Evolutionary conservation across 2,113 vertebrate species (phyloP).

Genomic region (Psilopsiagon aymara): DNA sequence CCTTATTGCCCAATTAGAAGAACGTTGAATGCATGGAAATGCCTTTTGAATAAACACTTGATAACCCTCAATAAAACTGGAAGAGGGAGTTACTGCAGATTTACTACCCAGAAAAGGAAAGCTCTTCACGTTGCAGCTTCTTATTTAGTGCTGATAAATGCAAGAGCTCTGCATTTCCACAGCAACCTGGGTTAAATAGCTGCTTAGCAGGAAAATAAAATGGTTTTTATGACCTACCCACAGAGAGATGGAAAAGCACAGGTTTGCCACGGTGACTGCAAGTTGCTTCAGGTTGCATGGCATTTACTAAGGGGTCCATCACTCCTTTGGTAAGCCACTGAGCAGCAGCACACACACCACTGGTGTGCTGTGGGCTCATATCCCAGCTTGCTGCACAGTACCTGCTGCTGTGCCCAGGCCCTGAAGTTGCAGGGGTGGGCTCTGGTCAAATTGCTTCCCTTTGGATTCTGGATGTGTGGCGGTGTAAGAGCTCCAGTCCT

Average conservation of each 20-base stretch:
- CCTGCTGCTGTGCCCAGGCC: background rate
- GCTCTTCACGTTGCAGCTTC: background rate
- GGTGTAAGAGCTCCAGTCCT: rapidly evolving
- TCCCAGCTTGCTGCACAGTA: background rate
- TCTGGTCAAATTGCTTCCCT: background rate
- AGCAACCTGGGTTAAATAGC: background rate
- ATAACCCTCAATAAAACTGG: conserved; percentile 59
- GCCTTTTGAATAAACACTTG: conserved; percentile 62
- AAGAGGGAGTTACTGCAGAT: conserved; percentile 38
- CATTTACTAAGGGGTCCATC: background rate
- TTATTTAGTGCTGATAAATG: conserved; percentile 8
- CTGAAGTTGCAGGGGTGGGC: background rate
- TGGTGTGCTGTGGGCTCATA: rapidly evolving
- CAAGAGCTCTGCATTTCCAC: background rate
- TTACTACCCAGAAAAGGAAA: conserved; percentile 39
- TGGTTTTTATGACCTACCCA: background rate
- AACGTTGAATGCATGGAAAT: conserved; percentile 39
- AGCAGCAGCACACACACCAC: background rate
- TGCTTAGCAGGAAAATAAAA: background rate
- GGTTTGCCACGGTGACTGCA: background rate
- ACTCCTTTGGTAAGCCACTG: rapidly evolving
- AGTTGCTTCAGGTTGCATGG: background rate
- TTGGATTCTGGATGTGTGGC: background rate
- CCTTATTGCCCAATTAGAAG: conserved; percentile 36
- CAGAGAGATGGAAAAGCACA: background rate